Conservation (phyloP, 2,797 vertebrate species). For the Poecile montanus region DNA sequence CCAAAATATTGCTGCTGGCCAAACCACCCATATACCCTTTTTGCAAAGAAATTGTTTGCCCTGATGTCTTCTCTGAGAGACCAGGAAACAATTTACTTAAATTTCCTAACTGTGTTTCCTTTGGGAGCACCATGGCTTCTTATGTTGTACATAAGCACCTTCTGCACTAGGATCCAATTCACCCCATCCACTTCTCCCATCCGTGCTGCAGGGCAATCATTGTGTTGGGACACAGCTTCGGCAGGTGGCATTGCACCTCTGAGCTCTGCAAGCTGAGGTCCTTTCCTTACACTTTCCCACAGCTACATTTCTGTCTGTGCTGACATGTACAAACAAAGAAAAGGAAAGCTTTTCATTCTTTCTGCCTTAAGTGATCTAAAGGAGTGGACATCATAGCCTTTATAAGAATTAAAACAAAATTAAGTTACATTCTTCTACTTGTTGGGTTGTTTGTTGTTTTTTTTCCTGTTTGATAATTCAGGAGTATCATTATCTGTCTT, state of each 20-base stretch:
- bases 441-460: not conserved
- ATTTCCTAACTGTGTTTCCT: not conserved
- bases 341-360: not conserved
- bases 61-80: not conserved
- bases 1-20: constrained; percentile 14
- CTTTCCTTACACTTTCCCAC: not conserved
- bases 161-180: not conserved
- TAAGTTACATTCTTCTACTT: not conserved
- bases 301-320: not conserved
- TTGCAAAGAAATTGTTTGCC: not conserved
- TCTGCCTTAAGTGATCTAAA: not conserved
- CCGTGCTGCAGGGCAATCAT: fast-evolving
- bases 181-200: not conserved
- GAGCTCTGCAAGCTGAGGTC: not conserved
- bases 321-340: not conserved
- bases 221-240: not conserved
- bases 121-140: not conserved
- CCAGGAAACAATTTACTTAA: not conserved
- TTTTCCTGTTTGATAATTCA: not conserved
- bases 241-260: not conserved
- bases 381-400: not conserved
- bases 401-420: not conserved
- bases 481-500: not conserved
- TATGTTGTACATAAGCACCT: not conserved
- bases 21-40: constrained; percentile 28